phyloP scores from a whole-genome alignment of 53 echinoderm and acorn worm genomes.

The Zoroaster sp. region DNA sequence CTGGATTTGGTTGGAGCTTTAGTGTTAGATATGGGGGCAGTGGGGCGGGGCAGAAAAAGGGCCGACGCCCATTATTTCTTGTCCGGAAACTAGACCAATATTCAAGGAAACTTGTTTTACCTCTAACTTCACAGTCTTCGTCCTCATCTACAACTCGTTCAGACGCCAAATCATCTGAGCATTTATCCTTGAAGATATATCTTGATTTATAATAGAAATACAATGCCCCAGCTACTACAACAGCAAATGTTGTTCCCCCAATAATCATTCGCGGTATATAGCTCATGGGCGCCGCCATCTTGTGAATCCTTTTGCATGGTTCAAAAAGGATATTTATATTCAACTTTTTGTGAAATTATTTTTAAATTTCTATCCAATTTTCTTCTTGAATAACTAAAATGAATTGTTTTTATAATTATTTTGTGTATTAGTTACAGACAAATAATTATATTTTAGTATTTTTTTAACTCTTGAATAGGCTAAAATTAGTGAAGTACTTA shows the following conservation, averaged over 20 bases:
- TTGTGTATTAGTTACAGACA: background rate
- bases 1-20: too few relatives aligned
- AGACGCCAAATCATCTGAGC: background rate
- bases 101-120: background rate
- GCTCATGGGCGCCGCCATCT: slow-evolving; percentile 64
- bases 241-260: slow-evolving; percentile 32
- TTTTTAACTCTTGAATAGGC: background rate
- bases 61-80: background rate
- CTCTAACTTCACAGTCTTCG: background rate
- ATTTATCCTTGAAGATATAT: background rate
- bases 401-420: too few relatives aligned
- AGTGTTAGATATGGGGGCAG: too few relatives aligned
- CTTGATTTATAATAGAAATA: slow-evolving; percentile 35
- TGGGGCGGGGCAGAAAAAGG: too few relatives aligned
- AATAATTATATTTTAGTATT: background rate
- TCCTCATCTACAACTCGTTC: background rate
- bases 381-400: too few relatives aligned
- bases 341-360: background rate
- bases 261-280: slow-evolving; percentile 20
- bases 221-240: slow-evolving; percentile 30
- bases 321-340: background rate
- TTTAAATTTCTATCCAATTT: too few relatives aligned
- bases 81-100: slow-evolving; percentile 19
- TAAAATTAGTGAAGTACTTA: background rate
- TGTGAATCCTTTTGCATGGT: background rate